Base-by-base conservation (phyloP, 2,113 vertebrate genomes). In the Triplophysa tibetana region DNA sequence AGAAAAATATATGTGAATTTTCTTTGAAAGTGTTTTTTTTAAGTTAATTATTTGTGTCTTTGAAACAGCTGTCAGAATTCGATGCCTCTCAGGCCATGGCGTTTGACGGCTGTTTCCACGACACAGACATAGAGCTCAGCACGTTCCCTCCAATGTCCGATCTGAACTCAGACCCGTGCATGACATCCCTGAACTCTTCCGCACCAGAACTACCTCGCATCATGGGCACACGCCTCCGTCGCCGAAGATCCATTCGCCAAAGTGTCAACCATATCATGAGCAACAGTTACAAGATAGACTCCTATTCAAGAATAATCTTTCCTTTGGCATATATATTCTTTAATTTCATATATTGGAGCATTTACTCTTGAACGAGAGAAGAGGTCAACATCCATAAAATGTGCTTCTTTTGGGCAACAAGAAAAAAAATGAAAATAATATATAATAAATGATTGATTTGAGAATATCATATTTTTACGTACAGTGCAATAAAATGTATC, bases 341-440 rank as follows among this genome's bases (percentile, higher is more conserved):
- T 88, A 97, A 98, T 86, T 91, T 94, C 86, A 93, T 98, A 91
- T 98, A 97, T 88, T 97, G 96, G 96, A 90, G 95, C 87, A 83
- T 96, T 85, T 96, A 97, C 90, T 89, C 95, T 64, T 97, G 89
- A 92, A n/a, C 8, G n/a, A 64, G 19, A n/a, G 24, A 8, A 19
- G 4, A 19, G 6, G 14, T 29, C 29, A 23, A 8, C 24, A 9
- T 68, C 16, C 54, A 52, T 16, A 29, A 7, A n/a, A 19, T 38
- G 0, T 1, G 6, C 23, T 16, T 29, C 29, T 4, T 64, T 54
- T 16, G 33, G 19, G 19, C 33, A 66, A 33, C 21, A 61, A 60
- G 52, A 43, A 8, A 48, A 29, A 29, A 29, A 52, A 52, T 52
- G 16, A 54, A 54, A 13, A 58, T 21, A 58, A 58, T 21, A 4